These are phyloP conservation scores for Protosalanx chinensis DNA, from an alignment of 2,797 vertebrate genomes.

Conservation along the genomic window DNA sequence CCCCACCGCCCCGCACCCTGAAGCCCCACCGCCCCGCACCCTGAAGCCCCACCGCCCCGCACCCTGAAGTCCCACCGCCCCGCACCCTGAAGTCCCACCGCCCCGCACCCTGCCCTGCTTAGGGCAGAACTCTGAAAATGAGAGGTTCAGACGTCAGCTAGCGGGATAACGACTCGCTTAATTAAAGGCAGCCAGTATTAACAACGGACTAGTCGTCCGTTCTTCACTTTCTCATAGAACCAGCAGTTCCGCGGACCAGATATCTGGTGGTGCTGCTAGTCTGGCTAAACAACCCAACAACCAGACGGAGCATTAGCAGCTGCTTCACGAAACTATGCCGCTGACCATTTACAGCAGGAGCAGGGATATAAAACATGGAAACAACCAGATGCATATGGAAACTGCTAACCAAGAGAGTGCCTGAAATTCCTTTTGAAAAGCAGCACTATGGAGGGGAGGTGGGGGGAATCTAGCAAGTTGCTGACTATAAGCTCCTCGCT, in stretches of 20 bases:
- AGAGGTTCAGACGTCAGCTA: slow-evolving; percentile 31
- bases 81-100: slow-evolving; percentile 32
- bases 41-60: too few species aligned
- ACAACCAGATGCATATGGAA: not conserved
- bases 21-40: too few species aligned
- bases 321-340: too few species aligned
- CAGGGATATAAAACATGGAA: not conserved
- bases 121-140: not conserved
- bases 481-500: too few species aligned
- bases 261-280: slow-evolving; percentile 40
- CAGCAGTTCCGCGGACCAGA: slow-evolving; percentile 13
- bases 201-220: not conserved
- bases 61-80: slow-evolving; percentile 40
- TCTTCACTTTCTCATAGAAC: too few species aligned
- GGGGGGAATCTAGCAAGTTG: not conserved
- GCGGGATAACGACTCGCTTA: not conserved
- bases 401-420: not conserved
- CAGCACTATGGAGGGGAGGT: not conserved
- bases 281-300: slow-evolving; percentile 28
- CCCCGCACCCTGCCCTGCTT: slow-evolving; percentile 48
- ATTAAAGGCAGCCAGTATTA: not conserved
- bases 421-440: not conserved
- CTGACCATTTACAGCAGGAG: not conserved
- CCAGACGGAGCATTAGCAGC: not conserved
- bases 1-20: too few species aligned